phyloP scores from a whole-genome alignment of 2,797 vertebrate genomes.

The Merluccius polli region DNA sequence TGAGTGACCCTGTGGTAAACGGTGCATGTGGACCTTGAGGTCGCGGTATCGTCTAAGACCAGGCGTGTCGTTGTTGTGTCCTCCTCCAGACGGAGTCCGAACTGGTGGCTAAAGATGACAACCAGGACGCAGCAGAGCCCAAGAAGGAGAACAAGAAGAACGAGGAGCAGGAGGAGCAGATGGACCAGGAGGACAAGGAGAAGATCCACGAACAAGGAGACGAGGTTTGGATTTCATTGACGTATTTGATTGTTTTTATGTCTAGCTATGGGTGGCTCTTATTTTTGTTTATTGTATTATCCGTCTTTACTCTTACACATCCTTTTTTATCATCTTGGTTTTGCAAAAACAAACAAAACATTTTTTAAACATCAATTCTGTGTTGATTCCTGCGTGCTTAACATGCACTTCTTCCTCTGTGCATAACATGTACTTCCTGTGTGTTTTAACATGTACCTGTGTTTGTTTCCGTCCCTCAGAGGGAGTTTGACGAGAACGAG shows the following conservation, averaged over 20 bases:
- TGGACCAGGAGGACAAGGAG: constrained; percentile 70
- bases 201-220: constrained; percentile 91
- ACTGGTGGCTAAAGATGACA: constrained; percentile 93
- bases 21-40: too few relatives aligned
- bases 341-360: too few relatives aligned
- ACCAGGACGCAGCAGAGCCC: constrained; percentile 73
- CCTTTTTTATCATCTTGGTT: too few relatives aligned
- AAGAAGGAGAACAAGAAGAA: constrained; percentile 78
- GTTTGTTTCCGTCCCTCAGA: constrained; percentile 58
- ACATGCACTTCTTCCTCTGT: too few relatives aligned
- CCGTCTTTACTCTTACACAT: neutral
- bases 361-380: too few relatives aligned
- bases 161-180: constrained; percentile 70
- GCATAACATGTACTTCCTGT: neutral
- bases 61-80: neutral
- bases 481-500: constrained; percentile 94
- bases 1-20: too few relatives aligned
- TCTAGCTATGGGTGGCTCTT: neutral
- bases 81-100: constrained; percentile 82
- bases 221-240: constrained; percentile 79
- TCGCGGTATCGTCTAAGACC: too few relatives aligned
- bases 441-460: neutral
- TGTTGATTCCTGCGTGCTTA: neutral
- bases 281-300: neutral
- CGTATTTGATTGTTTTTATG: too few relatives aligned